Conservation (phyloP, 2,797 vertebrate genomes). For the Manis pentadactyla region DNA sequence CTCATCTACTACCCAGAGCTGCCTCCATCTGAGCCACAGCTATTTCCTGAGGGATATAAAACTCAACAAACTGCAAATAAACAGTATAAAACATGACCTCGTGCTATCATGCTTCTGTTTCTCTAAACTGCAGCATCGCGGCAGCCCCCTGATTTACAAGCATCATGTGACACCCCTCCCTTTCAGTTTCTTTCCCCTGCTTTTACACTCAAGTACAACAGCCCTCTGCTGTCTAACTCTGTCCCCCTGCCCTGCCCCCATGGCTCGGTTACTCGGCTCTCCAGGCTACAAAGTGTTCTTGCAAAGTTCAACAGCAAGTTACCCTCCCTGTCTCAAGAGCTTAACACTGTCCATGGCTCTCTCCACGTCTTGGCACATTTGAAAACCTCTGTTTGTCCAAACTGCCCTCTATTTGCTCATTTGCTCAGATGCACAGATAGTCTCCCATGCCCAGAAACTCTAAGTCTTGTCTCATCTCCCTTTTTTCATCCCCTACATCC, state of each 20-base stretch:
- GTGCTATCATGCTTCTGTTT: constrained; percentile 26
- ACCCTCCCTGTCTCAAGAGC: not conserved
- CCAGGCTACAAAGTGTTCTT: not conserved
- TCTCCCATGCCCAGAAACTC: not conserved
- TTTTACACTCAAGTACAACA: not conserved
- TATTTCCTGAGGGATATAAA: constrained; percentile 74
- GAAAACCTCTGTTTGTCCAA: not conserved
- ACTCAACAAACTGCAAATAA: constrained; percentile 67
- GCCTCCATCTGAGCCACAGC: constrained; percentile 52
- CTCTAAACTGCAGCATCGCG: not conserved
- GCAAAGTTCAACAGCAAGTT: constrained; percentile 1
- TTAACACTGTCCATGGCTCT: not conserved
- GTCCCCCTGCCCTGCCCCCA: not conserved
- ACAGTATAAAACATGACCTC: constrained; percentile 61
- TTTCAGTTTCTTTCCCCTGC: not conserved
- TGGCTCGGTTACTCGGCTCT: not conserved
- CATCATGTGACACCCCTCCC: not conserved
- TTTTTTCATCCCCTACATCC: not conserved
- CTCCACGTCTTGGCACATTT: not conserved
- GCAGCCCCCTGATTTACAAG: constrained; percentile 3
- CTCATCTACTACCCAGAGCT: constrained; percentile 4
- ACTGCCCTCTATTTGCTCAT: not conserved
- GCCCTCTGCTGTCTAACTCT: not conserved
- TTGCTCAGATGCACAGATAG: not conserved
- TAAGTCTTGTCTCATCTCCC: not conserved